A percentile compares a stretch with the other conserved stretches of the same genome.
These are phyloP conservation scores for Berghia stephanieae DNA, from an alignment of 1,140 invertebrate species.

Conservation along the genomic window DNA sequence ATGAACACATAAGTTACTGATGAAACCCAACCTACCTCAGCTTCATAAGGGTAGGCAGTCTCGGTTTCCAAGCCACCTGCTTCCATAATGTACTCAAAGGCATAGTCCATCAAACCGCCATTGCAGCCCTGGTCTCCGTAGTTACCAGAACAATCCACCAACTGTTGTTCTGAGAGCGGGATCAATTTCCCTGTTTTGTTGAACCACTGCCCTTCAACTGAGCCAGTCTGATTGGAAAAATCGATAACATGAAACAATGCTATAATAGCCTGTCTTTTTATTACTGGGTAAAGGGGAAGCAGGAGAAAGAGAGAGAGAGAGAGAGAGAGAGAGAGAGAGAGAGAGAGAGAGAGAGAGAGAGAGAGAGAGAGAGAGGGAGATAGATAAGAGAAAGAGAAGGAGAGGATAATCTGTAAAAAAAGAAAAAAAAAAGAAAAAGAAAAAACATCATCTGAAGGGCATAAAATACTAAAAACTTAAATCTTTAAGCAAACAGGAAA, in stretches of 20 bases:
- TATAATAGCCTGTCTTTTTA: too few relatives aligned
- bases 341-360: slow-evolving; percentile 14
- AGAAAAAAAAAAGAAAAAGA: neutral
- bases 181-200: slow-evolving; percentile 82
- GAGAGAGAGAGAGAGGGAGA: neutral
- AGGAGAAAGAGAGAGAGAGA: slow-evolving; percentile 13
- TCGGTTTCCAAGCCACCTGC: slow-evolving; percentile 93
- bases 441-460: slow-evolving; percentile 74
- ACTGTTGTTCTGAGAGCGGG: slow-evolving; percentile 94
- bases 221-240: slow-evolving; percentile 82
- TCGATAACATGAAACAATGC: too few relatives aligned
- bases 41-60: slow-evolving; percentile 68
- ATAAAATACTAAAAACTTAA: slow-evolving; percentile 96
- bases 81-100: slow-evolving; percentile 87
- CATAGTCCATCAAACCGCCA: slow-evolving; percentile 91
- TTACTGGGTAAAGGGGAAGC: neutral
- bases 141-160: slow-evolving; percentile 86
- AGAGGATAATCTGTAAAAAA: too few relatives aligned
- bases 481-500: slow-evolving; percentile 97
- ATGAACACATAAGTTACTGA: too few relatives aligned
- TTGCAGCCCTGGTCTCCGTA: slow-evolving; percentile 93
- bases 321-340: slow-evolving; percentile 11
- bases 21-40: too few relatives aligned
- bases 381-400: neutral
- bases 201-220: slow-evolving; percentile 96